Percentiles rank a stretch among this genome's conserved stretches.
phyloP scores from a whole-genome alignment of 2,797 vertebrate genomes.

The Kryptolebias ocellatus region DNA sequence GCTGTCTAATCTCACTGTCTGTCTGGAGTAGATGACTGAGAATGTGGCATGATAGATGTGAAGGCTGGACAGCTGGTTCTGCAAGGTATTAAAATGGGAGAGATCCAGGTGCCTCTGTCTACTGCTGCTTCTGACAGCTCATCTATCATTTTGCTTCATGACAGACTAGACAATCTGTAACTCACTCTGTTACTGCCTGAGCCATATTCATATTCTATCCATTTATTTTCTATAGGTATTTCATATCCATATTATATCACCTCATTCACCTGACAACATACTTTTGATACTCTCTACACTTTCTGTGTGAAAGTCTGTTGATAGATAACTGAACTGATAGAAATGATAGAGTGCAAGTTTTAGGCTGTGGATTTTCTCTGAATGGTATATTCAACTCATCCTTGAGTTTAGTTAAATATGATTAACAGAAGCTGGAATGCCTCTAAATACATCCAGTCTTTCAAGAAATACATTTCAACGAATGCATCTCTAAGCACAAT shows the following conservation, averaged over 20 bases:
- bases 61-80: slow-evolving; percentile 46
- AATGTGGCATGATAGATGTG: slow-evolving; percentile 11
- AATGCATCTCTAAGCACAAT: not conserved
- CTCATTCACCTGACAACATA: too few relatives aligned
- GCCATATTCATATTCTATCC: slow-evolving; percentile 2
- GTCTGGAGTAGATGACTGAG: slow-evolving; percentile 15
- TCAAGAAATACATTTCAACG: not conserved
- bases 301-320: too few relatives aligned
- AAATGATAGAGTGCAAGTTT: too few relatives aligned
- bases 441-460: not conserved
- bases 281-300: too few relatives aligned
- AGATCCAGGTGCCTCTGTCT: slow-evolving; percentile 46
- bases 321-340: too few relatives aligned
- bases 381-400: not conserved
- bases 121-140: slow-evolving; percentile 60
- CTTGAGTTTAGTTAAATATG: not conserved
- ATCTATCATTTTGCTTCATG: slow-evolving; percentile 63
- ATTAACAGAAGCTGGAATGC: not conserved
- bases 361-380: not conserved
- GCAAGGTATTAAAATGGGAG: slow-evolving; percentile 36
- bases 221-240: not conserved
- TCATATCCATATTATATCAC: not conserved
- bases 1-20: slow-evolving; percentile 37
- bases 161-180: slow-evolving; percentile 63
- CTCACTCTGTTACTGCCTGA: slow-evolving; percentile 27